Percentiles rank a stretch among this genome's conserved stretches.
These are phyloP conservation scores for Euura lappo DNA, from an alignment of 1,140 invertebrate species.

Conservation along the genomic window DNA sequence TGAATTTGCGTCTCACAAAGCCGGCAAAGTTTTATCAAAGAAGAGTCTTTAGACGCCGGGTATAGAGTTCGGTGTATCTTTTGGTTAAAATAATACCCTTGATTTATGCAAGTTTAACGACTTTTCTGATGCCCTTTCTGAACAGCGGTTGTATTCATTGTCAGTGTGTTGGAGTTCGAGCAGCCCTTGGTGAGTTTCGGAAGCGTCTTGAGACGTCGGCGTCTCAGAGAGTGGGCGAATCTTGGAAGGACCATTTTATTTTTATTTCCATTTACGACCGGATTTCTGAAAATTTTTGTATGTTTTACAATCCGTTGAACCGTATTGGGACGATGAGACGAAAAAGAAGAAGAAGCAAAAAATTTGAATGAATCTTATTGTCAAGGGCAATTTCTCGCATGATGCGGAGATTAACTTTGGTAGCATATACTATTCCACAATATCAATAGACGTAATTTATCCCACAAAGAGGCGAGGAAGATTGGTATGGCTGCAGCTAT, in stretches of 20 bases:
- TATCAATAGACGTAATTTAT: too few species aligned
- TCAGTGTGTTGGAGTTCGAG: constrained; percentile 8
- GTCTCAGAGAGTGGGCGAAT: background rate
- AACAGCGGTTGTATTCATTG: background rate
- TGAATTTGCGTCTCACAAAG: background rate
- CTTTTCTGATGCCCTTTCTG: constrained; percentile 14
- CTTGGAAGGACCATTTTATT: background rate
- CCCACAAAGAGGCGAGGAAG: too few species aligned
- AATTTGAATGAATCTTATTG: background rate
- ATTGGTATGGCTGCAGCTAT: too few species aligned
- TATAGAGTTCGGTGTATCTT: constrained; percentile 9
- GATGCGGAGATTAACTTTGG: too few species aligned
- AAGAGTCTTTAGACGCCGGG: background rate
- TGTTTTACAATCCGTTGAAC: background rate
- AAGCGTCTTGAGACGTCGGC: background rate
- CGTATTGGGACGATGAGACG: background rate
- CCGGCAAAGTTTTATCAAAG: background rate
- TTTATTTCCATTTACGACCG: background rate
- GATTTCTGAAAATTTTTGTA: background rate
- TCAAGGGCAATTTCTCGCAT: too few species aligned
- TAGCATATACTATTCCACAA: too few species aligned
- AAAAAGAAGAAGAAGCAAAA: background rate
- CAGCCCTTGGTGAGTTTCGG: background rate
- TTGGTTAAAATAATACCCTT: constrained; percentile 26
- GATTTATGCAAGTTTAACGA: constrained; percentile 28